These are phyloP conservation scores for Alcis repandata DNA, from an alignment of 2,888 invertebrate species.

Conservation along the genomic window DNA sequence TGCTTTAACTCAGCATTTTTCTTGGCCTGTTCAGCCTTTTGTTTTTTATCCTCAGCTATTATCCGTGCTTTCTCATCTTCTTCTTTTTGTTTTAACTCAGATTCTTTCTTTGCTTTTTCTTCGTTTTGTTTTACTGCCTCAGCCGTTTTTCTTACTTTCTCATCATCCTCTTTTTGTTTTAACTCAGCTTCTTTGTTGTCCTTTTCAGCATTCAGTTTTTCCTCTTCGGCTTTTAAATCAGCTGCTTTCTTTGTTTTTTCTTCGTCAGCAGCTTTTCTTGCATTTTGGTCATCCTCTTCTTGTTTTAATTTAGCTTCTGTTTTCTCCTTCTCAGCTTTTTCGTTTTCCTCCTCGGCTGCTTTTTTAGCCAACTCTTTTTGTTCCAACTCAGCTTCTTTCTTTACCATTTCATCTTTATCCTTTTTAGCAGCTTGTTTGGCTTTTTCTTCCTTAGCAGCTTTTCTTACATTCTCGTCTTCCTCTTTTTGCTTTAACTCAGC, in stretches of 20 bases:
- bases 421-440: slow-evolving; percentile 35
- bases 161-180: slow-evolving; percentile 32
- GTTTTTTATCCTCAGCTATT: slow-evolving; percentile 22
- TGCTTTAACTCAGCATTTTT: slow-evolving; percentile 14
- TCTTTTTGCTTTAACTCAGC: slow-evolving; percentile 1
- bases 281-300: slow-evolving; percentile 31
- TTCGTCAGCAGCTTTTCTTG: slow-evolving; percentile 21
- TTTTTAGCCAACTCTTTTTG: slow-evolving; percentile 10
- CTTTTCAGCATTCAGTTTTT: slow-evolving; percentile 22
- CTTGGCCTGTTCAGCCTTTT: slow-evolving; percentile 14
- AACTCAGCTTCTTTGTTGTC: slow-evolving; percentile 12
- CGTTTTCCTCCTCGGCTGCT: slow-evolving; percentile 35
- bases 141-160: slow-evolving; percentile 13
- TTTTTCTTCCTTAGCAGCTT: slow-evolving; percentile 28
- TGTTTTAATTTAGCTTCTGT: slow-evolving; percentile 19
- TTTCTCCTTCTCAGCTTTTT: slow-evolving; percentile 1
- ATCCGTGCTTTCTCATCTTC: slow-evolving; percentile 7
- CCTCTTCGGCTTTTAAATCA: slow-evolving; percentile 9
- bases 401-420: slow-evolving; percentile 12
- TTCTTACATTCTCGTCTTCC: neutral
- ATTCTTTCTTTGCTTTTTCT: neutral
- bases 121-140: slow-evolving; percentile 37
- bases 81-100: slow-evolving; percentile 7
- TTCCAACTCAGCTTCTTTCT: slow-evolving; percentile 4
- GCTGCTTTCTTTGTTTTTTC: slow-evolving; percentile 10